Evolutionary conservation across 2,888 invertebrate species (phyloP).

Genomic region (Synergus umbraculus): DNA sequence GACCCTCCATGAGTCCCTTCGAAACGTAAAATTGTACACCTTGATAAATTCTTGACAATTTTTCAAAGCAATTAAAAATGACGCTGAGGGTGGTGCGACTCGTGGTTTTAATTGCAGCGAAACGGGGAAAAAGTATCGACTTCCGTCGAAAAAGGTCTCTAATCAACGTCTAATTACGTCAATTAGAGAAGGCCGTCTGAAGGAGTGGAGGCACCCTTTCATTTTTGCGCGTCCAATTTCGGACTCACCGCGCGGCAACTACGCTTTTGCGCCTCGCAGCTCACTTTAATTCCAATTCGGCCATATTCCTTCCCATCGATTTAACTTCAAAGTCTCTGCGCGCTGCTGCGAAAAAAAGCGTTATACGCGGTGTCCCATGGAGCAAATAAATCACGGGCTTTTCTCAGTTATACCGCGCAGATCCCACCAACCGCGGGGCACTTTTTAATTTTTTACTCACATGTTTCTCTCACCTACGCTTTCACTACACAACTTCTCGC

Average conservation of each 20-base stretch:
- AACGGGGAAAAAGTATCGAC: conserved; percentile 23
- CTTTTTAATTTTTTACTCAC: conserved; percentile 25
- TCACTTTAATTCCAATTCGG: conserved; percentile 50
- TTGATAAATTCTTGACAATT: background rate
- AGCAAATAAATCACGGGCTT: conserved; percentile 67
- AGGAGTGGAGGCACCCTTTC: conserved; percentile 21
- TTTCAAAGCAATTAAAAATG: background rate
- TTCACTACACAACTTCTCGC: background rate
- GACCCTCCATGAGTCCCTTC: background rate
- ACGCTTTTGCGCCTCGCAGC: conserved; percentile 10
- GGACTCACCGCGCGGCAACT: background rate
- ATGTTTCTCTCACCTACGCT: background rate
- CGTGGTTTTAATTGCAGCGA: conserved; percentile 22
- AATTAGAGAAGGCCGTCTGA: conserved; percentile 43
- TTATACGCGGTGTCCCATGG: conserved; percentile 62
- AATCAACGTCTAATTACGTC: conserved; percentile 52
- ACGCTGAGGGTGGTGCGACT: background rate
- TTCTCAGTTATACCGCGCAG: conserved; percentile 46
- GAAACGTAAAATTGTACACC: background rate
- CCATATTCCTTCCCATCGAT: conserved; percentile 63
- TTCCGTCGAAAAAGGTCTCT: conserved; percentile 44
- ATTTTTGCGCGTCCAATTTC: conserved; percentile 27
- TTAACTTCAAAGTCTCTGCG: conserved; percentile 62
- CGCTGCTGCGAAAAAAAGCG: conserved; percentile 52
- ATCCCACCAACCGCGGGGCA: background rate